Conservation (phyloP, 2,113 vertebrate species). For the Lonchura striata region DNA sequence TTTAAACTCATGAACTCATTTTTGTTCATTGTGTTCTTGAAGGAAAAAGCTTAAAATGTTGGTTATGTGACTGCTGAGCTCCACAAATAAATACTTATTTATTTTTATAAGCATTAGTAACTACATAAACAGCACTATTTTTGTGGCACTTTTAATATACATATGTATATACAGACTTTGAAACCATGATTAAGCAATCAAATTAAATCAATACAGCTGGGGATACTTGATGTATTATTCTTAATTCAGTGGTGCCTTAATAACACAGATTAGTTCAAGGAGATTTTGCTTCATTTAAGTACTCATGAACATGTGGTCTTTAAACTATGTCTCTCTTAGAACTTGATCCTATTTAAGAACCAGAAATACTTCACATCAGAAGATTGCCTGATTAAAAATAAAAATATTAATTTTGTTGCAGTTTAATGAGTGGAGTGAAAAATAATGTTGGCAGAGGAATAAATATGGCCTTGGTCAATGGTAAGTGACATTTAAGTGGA, state of each 20-base stretch:
- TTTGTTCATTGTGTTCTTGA: not conserved
- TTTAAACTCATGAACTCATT: not conserved
- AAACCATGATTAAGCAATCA: not conserved
- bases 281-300: not conserved
- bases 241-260: not conserved
- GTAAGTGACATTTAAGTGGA: conserved; percentile 72
- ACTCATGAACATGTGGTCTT: not conserved
- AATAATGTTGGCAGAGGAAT: conserved; percentile 97
- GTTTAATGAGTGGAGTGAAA: conserved; percentile 95
- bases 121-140: not conserved
- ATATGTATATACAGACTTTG: not conserved
- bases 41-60: not conserved
- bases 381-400: not conserved
- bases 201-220: not conserved
- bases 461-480: conserved; percentile 89
- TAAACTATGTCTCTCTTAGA: not conserved
- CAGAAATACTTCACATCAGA: not conserved
- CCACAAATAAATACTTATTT: not conserved
- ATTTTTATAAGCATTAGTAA: not conserved
- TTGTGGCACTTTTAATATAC: not conserved
- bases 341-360: not conserved
- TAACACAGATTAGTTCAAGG: not conserved
- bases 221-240: not conserved
- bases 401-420: conserved; percentile 58
- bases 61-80: not conserved